Base-by-base conservation (phyloP, 2,888 invertebrate species). In the Coleophora deauratella region DNA sequence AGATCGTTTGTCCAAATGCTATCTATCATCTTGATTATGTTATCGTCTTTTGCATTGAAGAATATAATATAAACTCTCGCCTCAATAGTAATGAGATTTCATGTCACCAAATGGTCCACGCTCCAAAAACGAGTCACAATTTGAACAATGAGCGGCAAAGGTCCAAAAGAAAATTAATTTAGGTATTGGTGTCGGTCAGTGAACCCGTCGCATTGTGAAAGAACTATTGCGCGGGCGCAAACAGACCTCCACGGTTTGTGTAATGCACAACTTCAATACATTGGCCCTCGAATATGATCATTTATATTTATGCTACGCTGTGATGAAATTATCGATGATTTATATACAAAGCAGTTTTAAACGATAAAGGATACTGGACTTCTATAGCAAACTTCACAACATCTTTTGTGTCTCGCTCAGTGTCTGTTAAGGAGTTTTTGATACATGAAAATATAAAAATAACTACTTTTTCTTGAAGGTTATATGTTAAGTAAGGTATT, bases 141-240 rank as follows among this genome's bases (percentile, higher is more conserved):
- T 71, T 71, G 75, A 79, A 81, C 81, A 82, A 82, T 81, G 75
- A 74, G 62, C 66, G 66, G 70, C 68, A 65, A 69, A 68, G 68
- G 69, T 66, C 73, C 63, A 82, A 82, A 80, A 81, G 79, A 81
- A 81, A 82, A 84, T 81, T 82, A 82, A 84, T 84, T 77, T 84
- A 85, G 80, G 84, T 80, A 85, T 84, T 73, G 77, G 82, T 84
- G 84, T 72, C 82, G 84, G 82, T 73, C 81, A 67, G 61, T 66
- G 82, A 81, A 73, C 84, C 72, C 74, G 60, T 66, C 21, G 21
- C 65, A 75, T 85, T 84, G 81, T 80, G 84, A 82, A 82, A 84
- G 71, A 75, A 72, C 71, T 79, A 78, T 80, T 79, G 79, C 79
- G 74, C 21, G 21, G 21, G 21, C 21, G 21, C 21, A 21, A 21